Evolutionary conservation across 2,113 vertebrate species (phyloP).

Genomic region (Probosciger aterrimus): DNA sequence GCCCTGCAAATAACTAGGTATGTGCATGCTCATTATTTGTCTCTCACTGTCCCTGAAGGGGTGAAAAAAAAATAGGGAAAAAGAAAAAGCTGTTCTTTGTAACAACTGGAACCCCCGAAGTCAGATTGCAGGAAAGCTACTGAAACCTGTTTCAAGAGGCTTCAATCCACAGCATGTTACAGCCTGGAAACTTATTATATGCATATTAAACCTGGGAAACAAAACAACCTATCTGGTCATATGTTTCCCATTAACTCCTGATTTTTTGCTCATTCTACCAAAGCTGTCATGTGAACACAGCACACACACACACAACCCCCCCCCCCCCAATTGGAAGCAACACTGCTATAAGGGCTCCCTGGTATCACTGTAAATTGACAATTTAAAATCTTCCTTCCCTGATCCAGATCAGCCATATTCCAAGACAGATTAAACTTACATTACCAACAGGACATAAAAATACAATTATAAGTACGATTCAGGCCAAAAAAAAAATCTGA

Average conservation of each 20-base stretch:
- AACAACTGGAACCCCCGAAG: not conserved
- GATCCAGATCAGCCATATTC: not conserved
- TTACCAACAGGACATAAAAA: constrained; percentile 40
- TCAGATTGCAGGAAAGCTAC: constrained; percentile 26
- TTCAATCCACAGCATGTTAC: constrained; percentile 43
- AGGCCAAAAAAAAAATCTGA: constrained; percentile 48
- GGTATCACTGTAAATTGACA: not conserved
- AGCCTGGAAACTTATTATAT: constrained; percentile 72
- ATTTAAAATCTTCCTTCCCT: not conserved
- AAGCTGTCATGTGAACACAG: constrained; percentile 56
- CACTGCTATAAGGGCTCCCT: not conserved
- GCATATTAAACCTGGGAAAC: constrained; percentile 68
- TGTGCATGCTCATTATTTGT: not conserved
- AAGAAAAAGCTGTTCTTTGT: not conserved
- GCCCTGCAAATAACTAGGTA: not conserved
- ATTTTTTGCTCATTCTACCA: constrained; percentile 70
- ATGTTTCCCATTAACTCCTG: constrained; percentile 76
- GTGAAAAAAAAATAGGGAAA: accelerated
- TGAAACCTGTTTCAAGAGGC: constrained; percentile 44
- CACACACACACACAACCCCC: not conserved
- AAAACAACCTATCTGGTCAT: constrained; percentile 72
- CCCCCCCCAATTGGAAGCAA: not conserved
- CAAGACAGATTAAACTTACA: not conserved
- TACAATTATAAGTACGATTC: constrained; percentile 57
- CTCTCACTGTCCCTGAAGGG: not conserved